These are phyloP conservation scores for Chelonus formosanus DNA, from an alignment of 2,888 invertebrate genomes.

Conservation along the genomic window DNA sequence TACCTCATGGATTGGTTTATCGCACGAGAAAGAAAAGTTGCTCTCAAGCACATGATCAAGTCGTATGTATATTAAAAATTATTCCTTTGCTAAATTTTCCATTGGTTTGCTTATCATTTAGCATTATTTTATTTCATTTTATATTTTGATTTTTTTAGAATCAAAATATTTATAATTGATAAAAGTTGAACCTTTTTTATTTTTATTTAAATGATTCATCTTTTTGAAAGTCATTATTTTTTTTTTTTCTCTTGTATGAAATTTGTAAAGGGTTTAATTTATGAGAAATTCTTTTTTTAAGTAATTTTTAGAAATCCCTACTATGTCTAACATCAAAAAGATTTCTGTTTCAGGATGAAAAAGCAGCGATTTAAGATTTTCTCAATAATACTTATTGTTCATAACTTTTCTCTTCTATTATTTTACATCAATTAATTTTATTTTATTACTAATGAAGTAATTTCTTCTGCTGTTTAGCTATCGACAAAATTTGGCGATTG, in stretches of 20 bases:
- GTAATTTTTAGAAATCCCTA: constrained; percentile 18
- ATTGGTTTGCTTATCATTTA: neutral
- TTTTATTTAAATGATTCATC: no score
- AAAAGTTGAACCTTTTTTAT: no score
- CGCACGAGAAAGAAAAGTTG: constrained; percentile 90
- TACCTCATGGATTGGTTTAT: constrained; percentile 99
- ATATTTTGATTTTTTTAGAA: neutral
- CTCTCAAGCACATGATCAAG: constrained; percentile 92
- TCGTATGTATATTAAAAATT: constrained; percentile 81
- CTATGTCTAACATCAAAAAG: constrained; percentile 49
- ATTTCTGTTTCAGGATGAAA: constrained; percentile 60
- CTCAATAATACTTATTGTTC: constrained; percentile 33
- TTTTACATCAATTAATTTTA: constrained; percentile 35
- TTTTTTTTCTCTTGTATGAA: no score
- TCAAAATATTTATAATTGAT: neutral
- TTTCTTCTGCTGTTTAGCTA: constrained; percentile 78
- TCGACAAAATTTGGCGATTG: constrained; percentile 89
- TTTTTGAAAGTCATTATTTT: no score
- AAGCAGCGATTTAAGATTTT: constrained; percentile 41
- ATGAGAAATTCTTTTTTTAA: neutral
- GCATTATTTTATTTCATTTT: neutral
- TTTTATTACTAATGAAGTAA: constrained; percentile 65
- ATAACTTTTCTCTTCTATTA: constrained; percentile 25
- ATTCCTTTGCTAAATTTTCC: neutral
- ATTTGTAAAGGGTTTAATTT: no score